Evolutionary conservation across 1,140 invertebrate species (phyloP), one percentile per base, ranked within the genome.

Genomic region (Drosophila navojoa): DNA sequence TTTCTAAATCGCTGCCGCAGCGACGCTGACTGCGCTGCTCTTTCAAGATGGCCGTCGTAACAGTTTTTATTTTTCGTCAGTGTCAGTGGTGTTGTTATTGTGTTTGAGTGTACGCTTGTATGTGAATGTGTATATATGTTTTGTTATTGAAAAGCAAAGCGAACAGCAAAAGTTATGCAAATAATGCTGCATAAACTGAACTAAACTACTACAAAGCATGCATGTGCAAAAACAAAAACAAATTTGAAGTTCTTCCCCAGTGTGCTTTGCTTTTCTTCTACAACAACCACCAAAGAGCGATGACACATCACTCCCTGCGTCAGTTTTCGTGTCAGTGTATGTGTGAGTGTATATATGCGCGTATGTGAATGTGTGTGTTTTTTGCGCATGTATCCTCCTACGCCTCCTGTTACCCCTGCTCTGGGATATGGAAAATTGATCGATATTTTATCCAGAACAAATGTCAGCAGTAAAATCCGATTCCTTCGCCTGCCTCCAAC

Each of bases 11-110:
- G 22, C 68, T 60, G 60, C 40, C 10, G 44, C 72, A 64, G 67
- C 54, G 60, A 49, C 53, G 58, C 67, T 63, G 67, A 45, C 72
- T 74, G 70, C 77, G 76, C 81, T 79, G 77, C 79, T 76, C 53
- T 77, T 87, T 75, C 84, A 87, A 87, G 84, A 87, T 87, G 82
- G 82, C 82, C 84, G 84, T 89, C 82, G 82, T 89, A 87, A 89
- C 79, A 87, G 79, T 79, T 78, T 71, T 75, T 81, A 85, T 81
- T 77, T 75, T 81, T 81, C 70, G 74, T 77, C 74, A 71, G 67
- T 82, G 79, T 76, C 74, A 70, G 77, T 86, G 77, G 54, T 81
- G 71, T 73, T 87, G 44, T 64, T 67, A 32, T 67, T 72, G 47
- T 85, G 78, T 66, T 73, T 55, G 68, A 38, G 25, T 59, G 57